Conservation (phyloP, 2,797 vertebrate species). For the Uromys caudimaculatus region DNA sequence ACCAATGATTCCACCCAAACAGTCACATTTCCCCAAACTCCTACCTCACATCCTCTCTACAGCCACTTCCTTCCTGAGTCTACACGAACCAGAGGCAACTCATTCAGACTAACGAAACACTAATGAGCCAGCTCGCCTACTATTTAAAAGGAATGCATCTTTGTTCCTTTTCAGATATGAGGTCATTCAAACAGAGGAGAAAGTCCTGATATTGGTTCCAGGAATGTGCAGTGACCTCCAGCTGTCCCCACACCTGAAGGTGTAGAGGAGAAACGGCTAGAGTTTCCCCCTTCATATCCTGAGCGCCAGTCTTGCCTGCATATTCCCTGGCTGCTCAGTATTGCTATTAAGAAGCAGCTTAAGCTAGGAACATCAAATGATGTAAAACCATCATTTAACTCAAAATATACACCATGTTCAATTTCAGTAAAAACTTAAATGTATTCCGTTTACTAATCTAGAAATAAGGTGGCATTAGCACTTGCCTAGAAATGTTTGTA, state of each 20-base stretch:
- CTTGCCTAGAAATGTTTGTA: neutral
- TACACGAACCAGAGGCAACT: neutral
- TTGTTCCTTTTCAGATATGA: neutral
- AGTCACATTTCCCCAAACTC: neutral
- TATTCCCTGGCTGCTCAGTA: neutral
- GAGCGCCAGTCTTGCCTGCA: neutral
- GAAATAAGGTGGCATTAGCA: slow-evolving; percentile 16
- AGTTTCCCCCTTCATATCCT: neutral
- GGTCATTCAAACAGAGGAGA: neutral
- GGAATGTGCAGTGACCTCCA: neutral
- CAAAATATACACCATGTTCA: neutral
- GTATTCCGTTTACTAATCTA: neutral
- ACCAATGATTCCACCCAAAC: slow-evolving; percentile 8
- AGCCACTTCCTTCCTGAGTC: neutral
- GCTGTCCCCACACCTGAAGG: neutral
- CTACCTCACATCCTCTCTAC: neutral
- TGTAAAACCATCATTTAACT: neutral
- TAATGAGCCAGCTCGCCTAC: neutral
- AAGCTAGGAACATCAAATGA: neutral
- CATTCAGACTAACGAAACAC: neutral
- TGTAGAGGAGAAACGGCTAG: neutral
- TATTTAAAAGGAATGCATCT: neutral
- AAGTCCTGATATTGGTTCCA: neutral
- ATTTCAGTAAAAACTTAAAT: slow-evolving; percentile 24
- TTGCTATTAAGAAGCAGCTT: neutral